Evolutionary conservation across 2,888 invertebrate species (phyloP).

Genomic region (Chesias legatella): DNA sequence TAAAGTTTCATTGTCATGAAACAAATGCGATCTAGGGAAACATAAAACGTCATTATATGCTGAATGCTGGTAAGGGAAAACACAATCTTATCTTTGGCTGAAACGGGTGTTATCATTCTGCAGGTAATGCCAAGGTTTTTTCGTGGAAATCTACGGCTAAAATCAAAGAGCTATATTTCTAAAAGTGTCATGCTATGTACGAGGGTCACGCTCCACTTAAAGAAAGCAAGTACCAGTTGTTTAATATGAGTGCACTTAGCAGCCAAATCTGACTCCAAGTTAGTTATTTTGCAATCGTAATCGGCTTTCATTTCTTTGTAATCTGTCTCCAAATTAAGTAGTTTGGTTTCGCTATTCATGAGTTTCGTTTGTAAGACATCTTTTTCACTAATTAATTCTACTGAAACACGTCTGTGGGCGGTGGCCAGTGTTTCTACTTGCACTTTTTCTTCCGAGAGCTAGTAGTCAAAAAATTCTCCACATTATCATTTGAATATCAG

Average conservation of each 20-base stretch:
- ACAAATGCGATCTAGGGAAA: too few relatives aligned
- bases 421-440: conserved; percentile 59
- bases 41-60: too few relatives aligned
- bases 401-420: conserved; percentile 62
- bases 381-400: conserved; percentile 70
- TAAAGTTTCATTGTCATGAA: too few relatives aligned
- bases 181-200: conserved; percentile 17
- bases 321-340: conserved; percentile 71
- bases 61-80: too few relatives aligned
- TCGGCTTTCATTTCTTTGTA: conserved; percentile 77
- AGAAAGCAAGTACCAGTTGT: conserved; percentile 74
- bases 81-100: too few relatives aligned
- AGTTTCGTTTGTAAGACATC: conserved; percentile 69
- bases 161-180: not conserved
- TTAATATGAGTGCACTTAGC: conserved; percentile 82
- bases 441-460: conserved; percentile 75
- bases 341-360: conserved; percentile 68
- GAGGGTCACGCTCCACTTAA: conserved; percentile 16
- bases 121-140: too few relatives aligned
- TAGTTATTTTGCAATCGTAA: conserved; percentile 81
- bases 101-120: too few relatives aligned
- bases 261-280: conserved; percentile 78
- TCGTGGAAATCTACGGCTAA: too few relatives aligned
- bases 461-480: conserved; percentile 29
- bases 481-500: conserved; percentile 1